phyloP scores from a whole-genome alignment of 2,888 invertebrate species.

The Thera britannica region DNA sequence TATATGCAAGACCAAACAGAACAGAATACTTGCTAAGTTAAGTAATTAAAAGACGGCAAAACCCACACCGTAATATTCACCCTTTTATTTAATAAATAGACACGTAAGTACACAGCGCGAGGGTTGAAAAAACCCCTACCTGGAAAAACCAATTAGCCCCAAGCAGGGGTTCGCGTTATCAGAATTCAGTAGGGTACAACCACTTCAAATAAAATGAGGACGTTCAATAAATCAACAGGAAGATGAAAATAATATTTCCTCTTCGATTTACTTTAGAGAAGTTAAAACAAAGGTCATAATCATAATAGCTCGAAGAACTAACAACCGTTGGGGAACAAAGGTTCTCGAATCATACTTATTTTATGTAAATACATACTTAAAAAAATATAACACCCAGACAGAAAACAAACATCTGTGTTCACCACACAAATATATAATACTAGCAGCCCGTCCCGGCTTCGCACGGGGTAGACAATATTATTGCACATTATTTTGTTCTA shows the following conservation, averaged over 20 bases:
- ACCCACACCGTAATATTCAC: conserved; percentile 3
- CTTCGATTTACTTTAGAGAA: background rate
- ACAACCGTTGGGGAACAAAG: no score
- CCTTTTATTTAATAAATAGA: conserved; percentile 13
- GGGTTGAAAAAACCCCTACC: conserved; percentile 29
- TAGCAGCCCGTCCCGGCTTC: no score
- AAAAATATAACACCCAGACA: no score
- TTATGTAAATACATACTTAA: no score
- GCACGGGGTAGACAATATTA: no score
- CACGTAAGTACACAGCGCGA: conserved; percentile 1
- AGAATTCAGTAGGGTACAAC: conserved; percentile 6
- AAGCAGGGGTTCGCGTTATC: conserved; percentile 13
- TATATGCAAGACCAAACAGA: conserved; percentile 1
- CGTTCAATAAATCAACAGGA: conserved; percentile 10
- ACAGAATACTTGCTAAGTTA: background rate
- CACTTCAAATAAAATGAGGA: conserved; percentile 2
- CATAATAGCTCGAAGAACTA: no score
- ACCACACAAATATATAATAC: no score
- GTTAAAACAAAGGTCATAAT: no score
- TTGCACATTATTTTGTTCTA: no score
- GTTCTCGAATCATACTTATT: no score
- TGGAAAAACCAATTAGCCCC: conserved; percentile 34
- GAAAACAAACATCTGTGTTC: no score
- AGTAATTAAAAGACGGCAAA: conserved; percentile 5
- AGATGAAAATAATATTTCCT: background rate